phyloP scores from a whole-genome alignment of 2,797 vertebrate species.

The Emys orbicularis region DNA sequence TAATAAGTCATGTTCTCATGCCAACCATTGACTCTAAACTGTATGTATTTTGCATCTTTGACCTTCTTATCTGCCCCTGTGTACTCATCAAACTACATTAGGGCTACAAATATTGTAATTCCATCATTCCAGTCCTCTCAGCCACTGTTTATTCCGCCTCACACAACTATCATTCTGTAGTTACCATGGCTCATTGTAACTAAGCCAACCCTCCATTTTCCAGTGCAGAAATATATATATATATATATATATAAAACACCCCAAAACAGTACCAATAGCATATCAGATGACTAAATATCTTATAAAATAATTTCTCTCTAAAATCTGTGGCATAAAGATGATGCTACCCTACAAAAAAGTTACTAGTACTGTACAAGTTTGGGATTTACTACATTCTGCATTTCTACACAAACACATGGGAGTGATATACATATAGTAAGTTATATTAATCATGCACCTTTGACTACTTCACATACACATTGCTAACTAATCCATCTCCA shows the following conservation, averaged over 20 bases:
- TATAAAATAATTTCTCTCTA: conserved; percentile 4
- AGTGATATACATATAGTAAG: not conserved
- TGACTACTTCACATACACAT: not conserved
- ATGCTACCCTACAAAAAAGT: not conserved
- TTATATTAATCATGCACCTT: not conserved
- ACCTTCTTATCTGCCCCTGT: not conserved
- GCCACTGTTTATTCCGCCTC: not conserved
- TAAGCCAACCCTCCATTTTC: not conserved
- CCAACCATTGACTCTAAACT: not conserved
- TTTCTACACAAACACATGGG: not conserved
- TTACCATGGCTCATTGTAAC: not conserved
- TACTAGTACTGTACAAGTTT: not conserved
- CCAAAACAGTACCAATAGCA: not conserved
- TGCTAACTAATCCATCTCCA: conserved; percentile 17
- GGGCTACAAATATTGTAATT: conserved; percentile 26
- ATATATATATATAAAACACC: not conserved
- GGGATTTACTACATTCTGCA: not conserved
- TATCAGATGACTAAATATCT: not conserved
- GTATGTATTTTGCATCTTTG: conserved; percentile 11
- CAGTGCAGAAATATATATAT: not conserved
- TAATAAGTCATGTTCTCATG: not conserved
- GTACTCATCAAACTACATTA: conserved; percentile 7
- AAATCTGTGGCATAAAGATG: not conserved
- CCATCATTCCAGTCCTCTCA: not conserved
- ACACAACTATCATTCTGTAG: not conserved